Percentiles rank a stretch among this genome's conserved stretches.
phyloP scores from a whole-genome alignment of 2,797 vertebrate genomes.

The Enteromius argenteus region DNA sequence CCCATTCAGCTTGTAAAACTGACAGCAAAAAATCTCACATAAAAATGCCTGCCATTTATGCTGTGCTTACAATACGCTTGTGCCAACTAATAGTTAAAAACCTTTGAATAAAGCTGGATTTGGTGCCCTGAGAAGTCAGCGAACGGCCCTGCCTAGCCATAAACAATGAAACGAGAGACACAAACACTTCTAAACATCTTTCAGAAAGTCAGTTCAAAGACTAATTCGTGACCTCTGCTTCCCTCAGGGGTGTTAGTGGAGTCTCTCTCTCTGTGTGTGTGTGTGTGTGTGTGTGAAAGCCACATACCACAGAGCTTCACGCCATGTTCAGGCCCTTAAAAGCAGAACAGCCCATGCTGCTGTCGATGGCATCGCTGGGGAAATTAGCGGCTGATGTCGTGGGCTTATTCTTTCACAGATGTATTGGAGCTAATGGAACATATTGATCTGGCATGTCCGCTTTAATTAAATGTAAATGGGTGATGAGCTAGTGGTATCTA shows the following conservation, averaged over 20 bases:
- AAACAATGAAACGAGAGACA: background rate
- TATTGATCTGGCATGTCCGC: constrained; percentile 26
- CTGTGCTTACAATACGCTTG: background rate
- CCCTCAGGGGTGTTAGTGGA: constrained; percentile 27
- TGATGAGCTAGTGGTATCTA: constrained; percentile 17
- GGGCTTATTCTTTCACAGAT: constrained; percentile 14
- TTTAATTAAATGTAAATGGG: constrained; percentile 44
- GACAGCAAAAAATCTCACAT: constrained; percentile 19
- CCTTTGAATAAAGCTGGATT: background rate
- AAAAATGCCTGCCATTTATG: constrained; percentile 1
- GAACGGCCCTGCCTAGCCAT: background rate
- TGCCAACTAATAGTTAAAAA: background rate
- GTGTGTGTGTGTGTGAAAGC: constrained; percentile 34
- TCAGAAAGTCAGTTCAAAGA: constrained; percentile 9
- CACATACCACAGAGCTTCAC: constrained; percentile 19
- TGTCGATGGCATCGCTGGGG: constrained; percentile 22
- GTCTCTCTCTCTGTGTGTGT: constrained; percentile 11
- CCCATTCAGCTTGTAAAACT: constrained; percentile 26
- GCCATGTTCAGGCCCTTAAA: background rate
- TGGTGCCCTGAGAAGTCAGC: background rate
- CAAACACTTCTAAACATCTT: background rate
- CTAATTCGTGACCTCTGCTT: constrained; percentile 18
- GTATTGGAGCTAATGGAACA: constrained; percentile 38
- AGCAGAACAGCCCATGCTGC: background rate
- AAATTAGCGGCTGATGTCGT: constrained; percentile 36